Evolutionary conservation across 2,113 vertebrate species (phyloP).

Genomic region (Dicaeum eximium): DNA sequence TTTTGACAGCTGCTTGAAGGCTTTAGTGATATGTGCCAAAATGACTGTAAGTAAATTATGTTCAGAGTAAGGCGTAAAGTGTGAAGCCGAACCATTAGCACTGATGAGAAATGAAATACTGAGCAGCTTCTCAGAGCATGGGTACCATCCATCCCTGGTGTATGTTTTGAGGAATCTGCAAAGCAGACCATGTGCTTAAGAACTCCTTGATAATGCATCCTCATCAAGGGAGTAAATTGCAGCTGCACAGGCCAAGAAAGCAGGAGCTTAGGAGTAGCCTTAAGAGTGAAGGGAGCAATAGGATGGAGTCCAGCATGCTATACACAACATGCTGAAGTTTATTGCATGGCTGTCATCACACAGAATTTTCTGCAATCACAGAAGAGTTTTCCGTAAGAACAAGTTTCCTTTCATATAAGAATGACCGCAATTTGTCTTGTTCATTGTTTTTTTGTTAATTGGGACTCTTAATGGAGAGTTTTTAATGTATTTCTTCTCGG

Average conservation of each 20-base stretch:
- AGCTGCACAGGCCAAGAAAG: not conserved
- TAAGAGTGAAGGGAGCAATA: not conserved
- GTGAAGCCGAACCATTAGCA: not conserved
- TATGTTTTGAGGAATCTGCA: not conserved
- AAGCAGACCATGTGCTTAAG: not conserved
- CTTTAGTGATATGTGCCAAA: not conserved
- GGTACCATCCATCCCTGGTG: not conserved
- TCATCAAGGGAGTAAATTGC: not conserved
- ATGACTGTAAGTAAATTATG: not conserved
- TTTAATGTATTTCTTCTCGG: not conserved
- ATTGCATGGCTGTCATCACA: not conserved
- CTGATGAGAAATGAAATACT: not conserved
- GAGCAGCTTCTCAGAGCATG: not conserved
- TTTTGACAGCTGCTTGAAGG: not conserved
- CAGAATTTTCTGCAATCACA: not conserved
- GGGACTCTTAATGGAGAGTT: not conserved
- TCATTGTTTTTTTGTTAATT: not conserved
- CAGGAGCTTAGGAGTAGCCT: not conserved
- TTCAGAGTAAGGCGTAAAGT: not conserved
- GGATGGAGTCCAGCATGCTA: not conserved
- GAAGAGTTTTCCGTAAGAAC: not conserved
- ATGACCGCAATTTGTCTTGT: rapidly evolving
- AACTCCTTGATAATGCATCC: not conserved
- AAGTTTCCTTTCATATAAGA: not conserved
- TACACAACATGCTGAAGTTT: not conserved